Percentiles rank a stretch among this genome's conserved stretches.
These are phyloP conservation scores for Pentamera pediparva DNA, from an alignment of 53 echinoderm and acorn worm species.

Conservation along the genomic window DNA sequence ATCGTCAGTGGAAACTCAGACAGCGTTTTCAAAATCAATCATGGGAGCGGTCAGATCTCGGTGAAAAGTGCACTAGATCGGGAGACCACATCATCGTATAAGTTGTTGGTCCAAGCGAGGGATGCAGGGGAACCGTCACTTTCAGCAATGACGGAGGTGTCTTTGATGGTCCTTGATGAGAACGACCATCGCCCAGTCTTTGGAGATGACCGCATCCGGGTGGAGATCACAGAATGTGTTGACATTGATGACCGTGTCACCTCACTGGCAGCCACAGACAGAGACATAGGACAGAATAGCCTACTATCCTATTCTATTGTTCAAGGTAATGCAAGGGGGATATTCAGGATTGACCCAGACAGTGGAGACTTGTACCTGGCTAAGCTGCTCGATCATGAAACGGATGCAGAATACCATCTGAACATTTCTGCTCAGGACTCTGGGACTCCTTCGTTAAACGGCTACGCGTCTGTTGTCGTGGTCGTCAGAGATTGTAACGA, in stretches of 20 bases:
- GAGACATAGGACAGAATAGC: constrained; percentile 70
- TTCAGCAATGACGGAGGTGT: constrained; percentile 47
- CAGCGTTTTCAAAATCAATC: constrained; percentile 60
- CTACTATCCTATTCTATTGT: constrained; percentile 65
- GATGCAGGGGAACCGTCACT: constrained; percentile 60
- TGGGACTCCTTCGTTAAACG: constrained; percentile 52
- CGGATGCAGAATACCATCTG: constrained; percentile 58
- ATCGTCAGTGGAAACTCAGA: constrained; percentile 66
- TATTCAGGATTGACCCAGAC: constrained; percentile 61
- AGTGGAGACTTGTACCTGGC: constrained; percentile 64
- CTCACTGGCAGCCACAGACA: constrained; percentile 62
- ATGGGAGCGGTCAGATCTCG: constrained; percentile 66
- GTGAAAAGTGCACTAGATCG: constrained; percentile 60
- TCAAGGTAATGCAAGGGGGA: constrained; percentile 56
- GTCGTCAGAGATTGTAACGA: constrained; percentile 83
- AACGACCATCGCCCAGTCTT: constrained; percentile 80
- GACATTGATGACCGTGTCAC: constrained; percentile 65
- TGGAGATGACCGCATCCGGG: constrained; percentile 14
- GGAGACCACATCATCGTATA: constrained; percentile 52
- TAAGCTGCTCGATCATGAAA: constrained; percentile 84
- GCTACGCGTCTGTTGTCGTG: constrained; percentile 47
- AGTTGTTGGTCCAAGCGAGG: constrained; percentile 63
- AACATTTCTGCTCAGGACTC: constrained; percentile 84
- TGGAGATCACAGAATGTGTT: constrained; percentile 80
- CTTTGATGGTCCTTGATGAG: constrained; percentile 73